Percentiles rank a stretch among this genome's conserved stretches.
phyloP scores from a whole-genome alignment of 2,888 invertebrate genomes.

The Nomada fucata region DNA sequence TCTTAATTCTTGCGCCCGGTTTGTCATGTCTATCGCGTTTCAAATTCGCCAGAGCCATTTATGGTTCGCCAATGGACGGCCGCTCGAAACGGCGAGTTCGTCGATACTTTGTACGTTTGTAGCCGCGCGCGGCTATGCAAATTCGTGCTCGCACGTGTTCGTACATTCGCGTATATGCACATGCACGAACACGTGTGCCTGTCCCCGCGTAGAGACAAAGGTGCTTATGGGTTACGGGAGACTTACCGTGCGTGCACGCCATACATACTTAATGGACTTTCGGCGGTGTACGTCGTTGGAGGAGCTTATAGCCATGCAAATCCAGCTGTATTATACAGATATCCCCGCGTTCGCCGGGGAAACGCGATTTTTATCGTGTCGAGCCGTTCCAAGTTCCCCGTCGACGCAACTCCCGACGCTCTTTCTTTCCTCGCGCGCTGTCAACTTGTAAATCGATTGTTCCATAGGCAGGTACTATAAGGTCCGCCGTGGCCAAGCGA shows the following conservation, averaged over 20 bases:
- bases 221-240: constrained; percentile 63
- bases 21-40: constrained; percentile 29
- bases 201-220: constrained; percentile 62
- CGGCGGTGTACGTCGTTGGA: constrained; percentile 43
- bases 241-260: constrained; percentile 60
- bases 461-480: neutral
- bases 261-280: constrained; percentile 65
- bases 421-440: no score
- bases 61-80: constrained; percentile 11
- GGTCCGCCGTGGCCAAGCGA: neutral
- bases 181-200: constrained; percentile 21
- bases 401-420: neutral
- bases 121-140: constrained; percentile 43
- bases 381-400: constrained; percentile 5
- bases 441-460: neutral
- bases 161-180: constrained; percentile 5
- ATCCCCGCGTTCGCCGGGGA: constrained; percentile 16
- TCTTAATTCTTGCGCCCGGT: neutral
- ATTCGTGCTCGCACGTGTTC: constrained; percentile 27
- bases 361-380: constrained; percentile 54
- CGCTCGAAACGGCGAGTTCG: neutral
- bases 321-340: constrained; percentile 52
- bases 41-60: constrained; percentile 27
- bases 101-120: constrained; percentile 40
- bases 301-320: constrained; percentile 48